phyloP scores from a whole-genome alignment of 2,113 vertebrate species.

The Orycteropus afer region DNA sequence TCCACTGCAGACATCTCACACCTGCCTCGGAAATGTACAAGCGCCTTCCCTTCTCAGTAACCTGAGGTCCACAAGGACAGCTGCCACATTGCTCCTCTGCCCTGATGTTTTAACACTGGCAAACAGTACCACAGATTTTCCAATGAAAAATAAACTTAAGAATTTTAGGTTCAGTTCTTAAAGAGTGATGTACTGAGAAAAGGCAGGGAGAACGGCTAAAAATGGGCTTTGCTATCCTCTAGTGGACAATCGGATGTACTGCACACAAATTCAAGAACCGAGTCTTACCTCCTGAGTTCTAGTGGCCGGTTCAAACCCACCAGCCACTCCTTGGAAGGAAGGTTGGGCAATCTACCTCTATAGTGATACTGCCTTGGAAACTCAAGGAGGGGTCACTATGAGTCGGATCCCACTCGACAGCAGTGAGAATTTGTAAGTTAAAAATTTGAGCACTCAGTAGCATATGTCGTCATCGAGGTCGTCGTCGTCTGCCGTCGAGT shows the following conservation, averaged over 20 bases:
- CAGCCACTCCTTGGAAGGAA: too few species aligned
- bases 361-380: too few species aligned
- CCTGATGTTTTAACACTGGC: neutral
- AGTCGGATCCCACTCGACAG: too few species aligned
- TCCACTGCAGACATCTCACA: neutral
- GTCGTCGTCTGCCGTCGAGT: too few species aligned
- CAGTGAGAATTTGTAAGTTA: too few species aligned
- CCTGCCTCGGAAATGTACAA: neutral
- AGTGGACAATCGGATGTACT: conserved; percentile 63
- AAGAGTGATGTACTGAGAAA: neutral
- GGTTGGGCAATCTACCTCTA: too few species aligned
- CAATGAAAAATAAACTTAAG: neutral
- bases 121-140: neutral
- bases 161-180: neutral
- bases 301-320: too few species aligned
- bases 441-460: neutral
- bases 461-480: too few species aligned
- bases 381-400: too few species aligned
- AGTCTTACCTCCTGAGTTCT: too few species aligned
- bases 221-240: conserved; percentile 80
- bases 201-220: neutral
- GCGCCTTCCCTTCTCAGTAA: neutral
- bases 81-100: neutral
- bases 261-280: neutral
- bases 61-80: neutral